Evolutionary conservation across 2,888 invertebrate species (phyloP).

Genomic region (Neria commutata): DNA sequence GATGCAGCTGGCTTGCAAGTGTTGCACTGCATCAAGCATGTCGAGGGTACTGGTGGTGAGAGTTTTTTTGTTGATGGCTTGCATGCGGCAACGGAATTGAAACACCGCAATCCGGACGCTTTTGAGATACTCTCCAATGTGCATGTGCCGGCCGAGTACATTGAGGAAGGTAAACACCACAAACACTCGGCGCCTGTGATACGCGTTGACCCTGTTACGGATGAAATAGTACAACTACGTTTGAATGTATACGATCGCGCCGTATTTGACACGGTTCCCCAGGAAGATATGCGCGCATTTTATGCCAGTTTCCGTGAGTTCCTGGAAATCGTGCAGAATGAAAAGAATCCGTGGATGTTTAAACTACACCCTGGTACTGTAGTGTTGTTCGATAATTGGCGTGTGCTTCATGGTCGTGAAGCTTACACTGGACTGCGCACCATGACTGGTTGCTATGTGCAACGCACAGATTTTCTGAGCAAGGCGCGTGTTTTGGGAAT

Average conservation of each 20-base stretch:
- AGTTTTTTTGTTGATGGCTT: slow-evolving; percentile 79
- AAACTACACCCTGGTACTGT: slow-evolving; percentile 73
- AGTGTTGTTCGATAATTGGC: slow-evolving; percentile 79
- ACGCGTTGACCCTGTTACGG: slow-evolving; percentile 64
- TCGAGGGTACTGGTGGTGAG: slow-evolving; percentile 72
- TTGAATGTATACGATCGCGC: slow-evolving; percentile 79
- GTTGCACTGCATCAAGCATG: slow-evolving; percentile 67
- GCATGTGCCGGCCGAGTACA: slow-evolving; percentile 69
- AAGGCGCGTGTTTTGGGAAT: slow-evolving; percentile 65
- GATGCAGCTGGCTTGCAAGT: slow-evolving; percentile 74
- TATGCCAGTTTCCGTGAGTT: slow-evolving; percentile 68
- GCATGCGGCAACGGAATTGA: slow-evolving; percentile 68
- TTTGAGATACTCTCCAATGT: slow-evolving; percentile 68
- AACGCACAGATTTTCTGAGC: slow-evolving; percentile 73
- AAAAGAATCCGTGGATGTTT: slow-evolving; percentile 66
- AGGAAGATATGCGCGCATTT: slow-evolving; percentile 65
- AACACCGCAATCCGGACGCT: slow-evolving; percentile 64
- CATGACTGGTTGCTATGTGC: slow-evolving; percentile 75
- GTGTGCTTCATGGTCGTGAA: slow-evolving; percentile 76
- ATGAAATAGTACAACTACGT: slow-evolving; percentile 69
- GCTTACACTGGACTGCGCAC: slow-evolving; percentile 72
- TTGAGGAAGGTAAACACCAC: slow-evolving; percentile 69
- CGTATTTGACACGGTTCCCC: slow-evolving; percentile 65
- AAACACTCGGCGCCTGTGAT: slow-evolving; percentile 68
- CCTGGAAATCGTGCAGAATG: slow-evolving; percentile 64